Evolutionary conservation across 2,797 vertebrate species (phyloP).

Genomic region (Chelon labrosus): DNA sequence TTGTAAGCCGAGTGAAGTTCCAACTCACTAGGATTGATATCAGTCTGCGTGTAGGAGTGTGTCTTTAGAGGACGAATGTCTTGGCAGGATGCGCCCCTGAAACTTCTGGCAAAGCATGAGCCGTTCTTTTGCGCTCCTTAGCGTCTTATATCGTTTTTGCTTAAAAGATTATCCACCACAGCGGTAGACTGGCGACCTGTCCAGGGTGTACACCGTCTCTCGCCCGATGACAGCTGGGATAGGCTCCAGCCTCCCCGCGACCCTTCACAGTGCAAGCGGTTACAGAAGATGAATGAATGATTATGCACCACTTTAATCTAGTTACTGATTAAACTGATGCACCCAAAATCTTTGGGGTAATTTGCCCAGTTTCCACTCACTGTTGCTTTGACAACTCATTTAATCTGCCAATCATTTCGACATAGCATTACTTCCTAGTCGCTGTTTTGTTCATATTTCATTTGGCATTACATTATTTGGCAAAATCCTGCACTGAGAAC

Average conservation of each 20-base stretch:
- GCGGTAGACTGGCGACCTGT: too few species aligned
- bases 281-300: too few species aligned
- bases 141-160: too few species aligned
- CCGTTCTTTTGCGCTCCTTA: too few species aligned
- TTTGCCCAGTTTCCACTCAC: not conserved
- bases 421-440: not conserved
- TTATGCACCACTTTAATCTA: not conserved
- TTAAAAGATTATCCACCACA: too few species aligned
- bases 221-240: too few species aligned
- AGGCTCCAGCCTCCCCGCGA: too few species aligned
- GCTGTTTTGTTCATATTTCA: not conserved
- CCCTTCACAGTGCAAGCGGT: too few species aligned
- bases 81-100: slow-evolving; percentile 51
- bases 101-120: slow-evolving; percentile 20
- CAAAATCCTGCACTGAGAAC: not conserved
- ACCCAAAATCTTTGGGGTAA: not conserved
- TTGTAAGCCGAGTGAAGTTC: slow-evolving; percentile 31
- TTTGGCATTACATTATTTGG: too few species aligned
- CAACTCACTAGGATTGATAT: not conserved
- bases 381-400: slow-evolving; percentile 5
- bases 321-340: not conserved
- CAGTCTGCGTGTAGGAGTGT: slow-evolving; percentile 23
- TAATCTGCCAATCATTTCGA: not conserved
- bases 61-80: slow-evolving; percentile 39
- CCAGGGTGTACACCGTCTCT: too few species aligned